These are phyloP conservation scores for Heliothis peltigera DNA, from an alignment of 2,888 invertebrate species.

Conservation along the genomic window DNA sequence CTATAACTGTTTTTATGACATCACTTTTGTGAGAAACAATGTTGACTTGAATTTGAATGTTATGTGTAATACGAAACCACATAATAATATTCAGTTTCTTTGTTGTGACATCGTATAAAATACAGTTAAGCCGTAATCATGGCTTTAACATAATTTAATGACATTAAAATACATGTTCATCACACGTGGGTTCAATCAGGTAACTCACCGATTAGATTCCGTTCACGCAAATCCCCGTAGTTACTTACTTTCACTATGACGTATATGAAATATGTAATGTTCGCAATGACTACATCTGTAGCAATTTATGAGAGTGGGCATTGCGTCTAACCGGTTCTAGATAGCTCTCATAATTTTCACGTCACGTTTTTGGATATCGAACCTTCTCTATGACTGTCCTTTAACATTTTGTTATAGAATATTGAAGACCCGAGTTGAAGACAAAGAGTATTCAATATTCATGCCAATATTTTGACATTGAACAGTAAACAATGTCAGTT, in stretches of 20 bases:
- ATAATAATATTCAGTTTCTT: conserved; percentile 41
- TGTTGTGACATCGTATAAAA: conserved; percentile 46
- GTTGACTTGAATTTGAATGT: conserved; percentile 46
- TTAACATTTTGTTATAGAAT: conserved; percentile 4
- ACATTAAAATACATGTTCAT: conserved; percentile 20
- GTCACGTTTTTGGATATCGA: conserved; percentile 4
- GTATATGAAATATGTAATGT: conserved; percentile 53
- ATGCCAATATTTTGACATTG: conserved; percentile 14
- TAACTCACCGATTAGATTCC: conserved; percentile 44
- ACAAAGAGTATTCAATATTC: conserved; percentile 6
- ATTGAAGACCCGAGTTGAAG: conserved; percentile 10
- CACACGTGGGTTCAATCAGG: conserved; percentile 18
- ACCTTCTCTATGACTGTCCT: conserved; percentile 3
- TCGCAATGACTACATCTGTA: conserved; percentile 50
- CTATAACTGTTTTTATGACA: conserved; percentile 48
- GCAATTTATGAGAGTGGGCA: conserved; percentile 32
- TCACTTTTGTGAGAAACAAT: conserved; percentile 43
- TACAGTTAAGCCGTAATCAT: conserved; percentile 33
- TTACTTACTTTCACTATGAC: conserved; percentile 61
- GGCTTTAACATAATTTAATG: conserved; percentile 28
- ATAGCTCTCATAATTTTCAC: conserved; percentile 40
- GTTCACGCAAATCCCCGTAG: conserved; percentile 34
- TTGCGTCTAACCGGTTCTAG: conserved; percentile 45
- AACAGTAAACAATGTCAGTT: conserved; percentile 19
- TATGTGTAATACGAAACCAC: conserved; percentile 44